Base-by-base conservation (phyloP, 2,113 vertebrate genomes). In the Silurus asotus region DNA sequence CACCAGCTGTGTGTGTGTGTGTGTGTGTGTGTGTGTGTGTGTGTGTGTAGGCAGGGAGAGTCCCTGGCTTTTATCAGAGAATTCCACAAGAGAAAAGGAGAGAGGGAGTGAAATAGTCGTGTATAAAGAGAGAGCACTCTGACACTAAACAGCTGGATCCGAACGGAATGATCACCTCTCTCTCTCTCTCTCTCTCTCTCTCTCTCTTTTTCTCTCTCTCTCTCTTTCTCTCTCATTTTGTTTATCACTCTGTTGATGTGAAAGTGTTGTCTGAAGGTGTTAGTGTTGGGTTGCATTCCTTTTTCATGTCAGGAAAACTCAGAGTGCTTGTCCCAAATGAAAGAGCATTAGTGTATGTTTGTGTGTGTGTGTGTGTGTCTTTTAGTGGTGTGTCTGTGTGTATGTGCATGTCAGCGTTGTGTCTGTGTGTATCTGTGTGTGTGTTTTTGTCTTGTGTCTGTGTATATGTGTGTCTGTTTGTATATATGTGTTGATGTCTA, bases 1-100 rank as follows among this genome's bases (percentile, higher is more conserved):
- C 78, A 70, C 82, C 76, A 76, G 84, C 55, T 51, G 59, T 80
- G 19, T 84, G 62, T 82, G 70, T 82, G 79, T 58, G 79, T 85
- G 49, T 84, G 82, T 87, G 83, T 82, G 61, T 87, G 56, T 86
- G 45, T 83, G 59, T 64, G 64, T 37, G 37, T 70, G 70, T 49
- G 74, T 65, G 75, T 79, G 84, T 78, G 76, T 28, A 23, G 25
- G 65, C 48, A 72, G 78, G 77, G 83, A 84, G 70, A 81, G 49
- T 87, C 72, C 72, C 72, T 76, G 51, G 11, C 86, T 53, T 62
- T 74, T 59, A 83, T 82, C 79, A 59, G 61, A 80, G 64, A 85
- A 85, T 85, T 80, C 84, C 61, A 37, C 23, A 65, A 65, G 45
- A 78, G 55, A 79, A 70, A 84, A 23, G 37, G 53, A 72, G 53